Evolutionary conservation across 2,888 invertebrate species (phyloP).

Genomic region (Beris chalybata): DNA sequence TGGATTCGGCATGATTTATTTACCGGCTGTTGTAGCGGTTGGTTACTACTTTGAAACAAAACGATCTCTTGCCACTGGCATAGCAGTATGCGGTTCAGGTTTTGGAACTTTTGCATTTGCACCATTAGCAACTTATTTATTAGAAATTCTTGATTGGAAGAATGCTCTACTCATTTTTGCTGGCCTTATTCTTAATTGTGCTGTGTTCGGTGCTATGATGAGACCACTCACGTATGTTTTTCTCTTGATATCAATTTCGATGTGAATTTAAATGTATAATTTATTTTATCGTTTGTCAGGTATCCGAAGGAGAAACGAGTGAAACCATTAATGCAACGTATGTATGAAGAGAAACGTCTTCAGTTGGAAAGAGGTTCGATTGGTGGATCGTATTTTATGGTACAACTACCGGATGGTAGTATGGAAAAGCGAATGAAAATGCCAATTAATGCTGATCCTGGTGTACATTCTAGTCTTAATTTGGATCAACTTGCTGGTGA

Average conservation of each 20-base stretch:
- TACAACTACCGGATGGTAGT: slow-evolving; percentile 86
- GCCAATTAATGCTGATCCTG: slow-evolving; percentile 90
- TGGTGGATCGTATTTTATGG: slow-evolving; percentile 82
- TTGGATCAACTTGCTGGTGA: slow-evolving; percentile 73
- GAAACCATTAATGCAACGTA: slow-evolving; percentile 84
- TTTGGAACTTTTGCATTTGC: slow-evolving; percentile 95
- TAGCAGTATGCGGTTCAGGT: slow-evolving; percentile 95
- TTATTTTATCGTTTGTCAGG: slow-evolving; percentile 26
- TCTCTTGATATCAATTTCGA: neutral
- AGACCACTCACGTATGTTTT: slow-evolving; percentile 49
- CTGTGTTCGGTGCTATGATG: slow-evolving; percentile 73
- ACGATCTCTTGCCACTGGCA: slow-evolving; percentile 90
- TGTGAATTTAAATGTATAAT: neutral
- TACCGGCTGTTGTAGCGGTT: slow-evolving; percentile 95
- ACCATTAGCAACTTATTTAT: slow-evolving; percentile 79
- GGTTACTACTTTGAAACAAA: slow-evolving; percentile 97
- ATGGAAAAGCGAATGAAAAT: slow-evolving; percentile 88
- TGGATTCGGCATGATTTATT: slow-evolving; percentile 90
- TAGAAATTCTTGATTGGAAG: slow-evolving; percentile 83
- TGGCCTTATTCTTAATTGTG: slow-evolving; percentile 90
- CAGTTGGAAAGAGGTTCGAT: slow-evolving; percentile 91
- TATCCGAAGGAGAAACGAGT: slow-evolving; percentile 56
- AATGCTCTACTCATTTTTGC: slow-evolving; percentile 88
- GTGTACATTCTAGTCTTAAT: slow-evolving; percentile 89
- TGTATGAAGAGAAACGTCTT: slow-evolving; percentile 89